Base-by-base conservation (phyloP, 2,888 invertebrate species). In the Endotricha flammealis region DNA sequence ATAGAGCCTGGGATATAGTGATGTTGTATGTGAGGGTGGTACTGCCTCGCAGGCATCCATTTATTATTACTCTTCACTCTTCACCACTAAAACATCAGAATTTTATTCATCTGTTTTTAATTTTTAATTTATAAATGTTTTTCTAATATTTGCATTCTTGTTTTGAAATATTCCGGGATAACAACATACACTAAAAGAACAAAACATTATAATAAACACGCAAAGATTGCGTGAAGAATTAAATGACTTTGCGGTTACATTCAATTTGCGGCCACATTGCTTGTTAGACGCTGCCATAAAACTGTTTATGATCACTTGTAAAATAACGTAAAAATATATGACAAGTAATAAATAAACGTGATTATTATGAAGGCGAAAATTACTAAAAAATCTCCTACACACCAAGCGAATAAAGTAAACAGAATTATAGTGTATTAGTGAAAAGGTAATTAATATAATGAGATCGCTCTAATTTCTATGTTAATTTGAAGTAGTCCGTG, bases 261-360 rank as follows among this genome's bases (percentile, higher is more conserved):
- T 74, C 74, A 75, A 79, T 78, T 77, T 75, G 68, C 71, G 64
- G 66, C 64, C 56, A 55, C 60, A 54, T 46, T 48, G 65, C 76
- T 77, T 68, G 72, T 78, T 74, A 75, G 62, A 52, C 56, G 58
- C 53, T 52, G 53, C 59, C 57, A 62, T 57, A 65, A 67, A 72
- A 64, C 49, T 48, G 62, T 68, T 72, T 66, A 66, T 51, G 52
- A 50, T 49, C 46, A 41, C 60, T 59, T 58, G 53, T 58, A 60
- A 65, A 64, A 59, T 59, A 48, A 58, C 54, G 54, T 39, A 48
- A 43, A 44, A 45, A 42, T 41, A 42, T 39, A 42, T 35, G 36
- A 36, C 31, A 36, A 38, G 35, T 39, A 39, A 44, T 44, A 44
- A 44, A 47, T 36, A 41, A 29, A 12, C 22, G 13, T 42, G 36